Percentiles rank a stretch among this genome's conserved stretches.
Evolutionary conservation across 2,113 vertebrate species (phyloP).

Genomic region (Haemorhous mexicanus): DNA sequence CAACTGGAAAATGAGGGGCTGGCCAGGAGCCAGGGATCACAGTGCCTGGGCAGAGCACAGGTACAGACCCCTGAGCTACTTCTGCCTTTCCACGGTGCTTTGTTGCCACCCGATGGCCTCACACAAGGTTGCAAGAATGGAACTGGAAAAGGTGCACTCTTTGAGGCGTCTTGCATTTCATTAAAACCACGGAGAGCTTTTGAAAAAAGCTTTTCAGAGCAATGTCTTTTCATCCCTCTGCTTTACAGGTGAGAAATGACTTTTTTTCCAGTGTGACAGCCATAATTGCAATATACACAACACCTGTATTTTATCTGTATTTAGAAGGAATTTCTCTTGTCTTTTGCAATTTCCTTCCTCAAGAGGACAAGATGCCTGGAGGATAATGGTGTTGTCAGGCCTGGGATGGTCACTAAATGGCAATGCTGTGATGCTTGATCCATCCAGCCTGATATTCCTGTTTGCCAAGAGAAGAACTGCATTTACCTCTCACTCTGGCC

Average conservation of each 20-base stretch:
- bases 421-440: background rate
- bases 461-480: background rate
- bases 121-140: background rate
- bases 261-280: background rate
- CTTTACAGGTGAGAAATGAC: background rate
- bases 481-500: background rate
- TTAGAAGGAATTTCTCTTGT: background rate
- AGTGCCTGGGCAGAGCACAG: rapidly evolving
- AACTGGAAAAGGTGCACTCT: background rate
- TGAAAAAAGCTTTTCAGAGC: background rate
- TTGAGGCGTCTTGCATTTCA: background rate
- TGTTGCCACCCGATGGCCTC: conserved; percentile 16
- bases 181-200: background rate
- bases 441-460: background rate
- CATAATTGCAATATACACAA: background rate
- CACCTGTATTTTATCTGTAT: background rate
- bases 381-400: background rate
- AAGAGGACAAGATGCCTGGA: background rate
- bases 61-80: background rate
- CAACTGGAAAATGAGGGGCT: rapidly evolving
- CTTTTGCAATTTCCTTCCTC: background rate
- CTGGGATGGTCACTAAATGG: background rate
- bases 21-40: rapidly evolving
- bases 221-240: background rate
- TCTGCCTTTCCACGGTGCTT: background rate